These are phyloP conservation scores for Hemichromis elongatus DNA, from an alignment of 2,113 vertebrate species.

Conservation along the genomic window DNA sequence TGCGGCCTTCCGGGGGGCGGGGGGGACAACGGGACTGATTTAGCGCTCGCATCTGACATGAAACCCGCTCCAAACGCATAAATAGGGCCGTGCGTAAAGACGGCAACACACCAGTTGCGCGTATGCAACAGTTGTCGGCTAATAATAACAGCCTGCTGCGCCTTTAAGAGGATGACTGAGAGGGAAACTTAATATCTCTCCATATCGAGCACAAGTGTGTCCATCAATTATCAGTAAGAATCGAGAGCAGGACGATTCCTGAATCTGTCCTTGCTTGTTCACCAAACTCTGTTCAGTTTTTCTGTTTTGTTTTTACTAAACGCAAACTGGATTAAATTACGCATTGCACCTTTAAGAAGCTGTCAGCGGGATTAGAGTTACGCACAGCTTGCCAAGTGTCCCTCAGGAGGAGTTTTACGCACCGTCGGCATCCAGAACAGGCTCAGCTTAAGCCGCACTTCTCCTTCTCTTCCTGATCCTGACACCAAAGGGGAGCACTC, in stretches of 20 bases:
- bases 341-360: slow-evolving; percentile 62
- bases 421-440: background rate
- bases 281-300: background rate
- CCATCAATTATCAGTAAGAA: slow-evolving; percentile 38
- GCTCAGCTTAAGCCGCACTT: background rate
- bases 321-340: slow-evolving; percentile 35
- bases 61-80: background rate
- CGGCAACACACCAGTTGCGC: background rate
- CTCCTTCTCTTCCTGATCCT: background rate
- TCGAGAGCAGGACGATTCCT: background rate
- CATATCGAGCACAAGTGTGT: slow-evolving; percentile 29
- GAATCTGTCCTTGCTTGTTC: background rate
- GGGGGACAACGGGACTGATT: background rate
- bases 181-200: slow-evolving; percentile 47
- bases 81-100: slow-evolving; percentile 20
- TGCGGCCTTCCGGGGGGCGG: background rate
- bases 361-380: slow-evolving; percentile 58
- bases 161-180: slow-evolving; percentile 67
- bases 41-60: slow-evolving; percentile 9
- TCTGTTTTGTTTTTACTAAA: background rate
- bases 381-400: background rate
- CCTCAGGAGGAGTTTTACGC: slow-evolving; percentile 34
- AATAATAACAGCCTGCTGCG: slow-evolving; percentile 61
- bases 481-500: background rate
- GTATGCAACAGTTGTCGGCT: slow-evolving; percentile 60